Evolutionary conservation across 92 coral and sea anemone genomes (phyloP).

Genomic region (Meandrina meandrites): DNA sequence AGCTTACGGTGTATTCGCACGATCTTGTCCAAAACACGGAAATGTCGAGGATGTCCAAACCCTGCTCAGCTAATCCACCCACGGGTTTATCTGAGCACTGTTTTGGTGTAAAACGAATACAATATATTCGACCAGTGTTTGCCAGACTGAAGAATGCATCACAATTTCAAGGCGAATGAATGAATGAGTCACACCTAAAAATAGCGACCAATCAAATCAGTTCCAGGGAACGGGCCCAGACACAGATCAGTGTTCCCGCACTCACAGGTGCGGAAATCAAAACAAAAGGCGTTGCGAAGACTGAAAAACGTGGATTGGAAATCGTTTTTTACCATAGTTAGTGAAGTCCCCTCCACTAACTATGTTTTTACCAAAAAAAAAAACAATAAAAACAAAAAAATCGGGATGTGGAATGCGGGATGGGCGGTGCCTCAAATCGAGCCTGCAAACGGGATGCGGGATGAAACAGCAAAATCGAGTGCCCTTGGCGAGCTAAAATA

Average conservation of each 20-base stretch:
- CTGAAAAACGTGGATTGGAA: no score
- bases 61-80: slow-evolving; percentile 10
- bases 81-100: not conserved
- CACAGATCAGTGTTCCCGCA: not conserved
- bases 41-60: not conserved
- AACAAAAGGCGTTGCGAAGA: not conserved
- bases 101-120: not conserved
- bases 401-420: no score
- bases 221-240: not conserved
- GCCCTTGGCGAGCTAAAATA: no score
- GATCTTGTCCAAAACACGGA: not conserved
- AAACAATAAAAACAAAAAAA: no score
- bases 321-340: no score
- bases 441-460: no score
- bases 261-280: not conserved
- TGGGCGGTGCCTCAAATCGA: no score
- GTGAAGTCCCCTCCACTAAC: no score
- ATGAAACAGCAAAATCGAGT: no score
- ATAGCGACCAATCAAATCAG: slow-evolving; percentile 26
- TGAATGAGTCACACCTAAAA: not conserved
- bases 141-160: not conserved
- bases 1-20: no score
- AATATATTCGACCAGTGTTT: not conserved
- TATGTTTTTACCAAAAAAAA: no score
- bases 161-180: not conserved